These are phyloP conservation scores for Luehdorfia chinensis DNA, from an alignment of 1,140 invertebrate genomes.

Conservation along the genomic window DNA sequence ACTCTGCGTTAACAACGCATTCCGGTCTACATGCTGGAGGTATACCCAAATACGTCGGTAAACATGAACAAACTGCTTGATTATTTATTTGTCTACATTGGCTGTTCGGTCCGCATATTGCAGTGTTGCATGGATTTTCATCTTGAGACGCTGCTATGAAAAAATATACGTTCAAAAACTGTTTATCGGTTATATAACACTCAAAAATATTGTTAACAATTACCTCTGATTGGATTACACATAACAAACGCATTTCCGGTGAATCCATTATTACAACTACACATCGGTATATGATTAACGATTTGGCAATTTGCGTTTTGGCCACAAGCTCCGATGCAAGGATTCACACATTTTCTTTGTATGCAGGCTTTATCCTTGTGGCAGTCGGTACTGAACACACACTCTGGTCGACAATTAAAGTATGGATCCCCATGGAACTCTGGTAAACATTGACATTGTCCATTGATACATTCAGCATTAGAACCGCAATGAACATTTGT, in stretches of 20 bases:
- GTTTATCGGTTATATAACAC: background rate
- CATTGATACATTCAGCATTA: constrained; percentile 86
- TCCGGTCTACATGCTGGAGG: constrained; percentile 89
- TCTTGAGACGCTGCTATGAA: constrained; percentile 31
- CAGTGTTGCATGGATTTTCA: constrained; percentile 83
- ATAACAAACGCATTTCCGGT: constrained; percentile 83
- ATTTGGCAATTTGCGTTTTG: constrained; percentile 85
- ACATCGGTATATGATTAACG: constrained; percentile 87
- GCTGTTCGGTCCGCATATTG: constrained; percentile 87
- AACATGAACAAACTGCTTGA: constrained; percentile 86
- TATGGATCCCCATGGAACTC: constrained; percentile 84
- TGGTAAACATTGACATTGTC: constrained; percentile 79
- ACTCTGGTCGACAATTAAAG: constrained; percentile 86
- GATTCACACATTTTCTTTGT: constrained; percentile 86
- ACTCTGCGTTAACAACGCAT: constrained; percentile 86
- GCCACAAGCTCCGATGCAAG: constrained; percentile 86
- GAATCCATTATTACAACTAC: constrained; percentile 82
- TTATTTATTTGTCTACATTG: constrained; percentile 84
- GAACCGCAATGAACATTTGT: constrained; percentile 84
- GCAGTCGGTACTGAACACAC: constrained; percentile 89
- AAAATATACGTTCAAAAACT: constrained; percentile 6
- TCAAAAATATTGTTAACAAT: constrained; percentile 11
- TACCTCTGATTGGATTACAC: constrained; percentile 77
- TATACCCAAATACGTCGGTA: constrained; percentile 84
- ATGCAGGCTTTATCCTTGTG: constrained; percentile 84